Percentiles rank a stretch among this genome's conserved stretches.
These are phyloP conservation scores for Lacerta bilineata DNA, from an alignment of 2,797 vertebrate genomes.

Conservation along the genomic window DNA sequence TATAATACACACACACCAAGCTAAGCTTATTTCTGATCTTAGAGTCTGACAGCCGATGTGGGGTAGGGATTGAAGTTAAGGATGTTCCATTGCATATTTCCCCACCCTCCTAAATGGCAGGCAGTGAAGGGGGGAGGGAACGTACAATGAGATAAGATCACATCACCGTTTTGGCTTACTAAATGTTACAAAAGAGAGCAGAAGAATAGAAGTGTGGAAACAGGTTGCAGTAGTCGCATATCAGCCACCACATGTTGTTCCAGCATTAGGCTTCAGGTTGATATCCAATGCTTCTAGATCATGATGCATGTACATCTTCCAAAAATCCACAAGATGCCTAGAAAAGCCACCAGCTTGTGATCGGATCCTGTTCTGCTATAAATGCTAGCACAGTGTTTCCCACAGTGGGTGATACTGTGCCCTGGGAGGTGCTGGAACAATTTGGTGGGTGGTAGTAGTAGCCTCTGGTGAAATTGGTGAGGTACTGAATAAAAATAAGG, in stretches of 20 bases:
- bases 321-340: not conserved
- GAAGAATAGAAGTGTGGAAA: not conserved
- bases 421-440: too few species aligned
- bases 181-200: not conserved
- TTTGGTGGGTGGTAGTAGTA: too few species aligned
- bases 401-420: too few species aligned
- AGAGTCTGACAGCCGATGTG: not conserved
- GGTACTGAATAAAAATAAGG: too few species aligned
- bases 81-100: not conserved
- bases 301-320: not conserved
- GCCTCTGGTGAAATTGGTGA: too few species aligned
- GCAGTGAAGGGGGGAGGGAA: not conserved
- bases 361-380: not conserved
- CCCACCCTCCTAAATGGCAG: not conserved
- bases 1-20: constrained; percentile 19
- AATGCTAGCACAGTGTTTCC: not conserved
- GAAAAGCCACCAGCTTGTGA: not conserved
- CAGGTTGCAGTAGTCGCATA: not conserved
- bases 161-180: not conserved
- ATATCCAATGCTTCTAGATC: not conserved
- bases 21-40: not conserved
- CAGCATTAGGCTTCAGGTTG: not conserved
- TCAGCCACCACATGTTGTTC: not conserved
- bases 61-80: constrained; percentile 21
- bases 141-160: not conserved